Evolutionary conservation across 1,140 invertebrate species (phyloP).

Genomic region (Lucilia cuprina): DNA sequence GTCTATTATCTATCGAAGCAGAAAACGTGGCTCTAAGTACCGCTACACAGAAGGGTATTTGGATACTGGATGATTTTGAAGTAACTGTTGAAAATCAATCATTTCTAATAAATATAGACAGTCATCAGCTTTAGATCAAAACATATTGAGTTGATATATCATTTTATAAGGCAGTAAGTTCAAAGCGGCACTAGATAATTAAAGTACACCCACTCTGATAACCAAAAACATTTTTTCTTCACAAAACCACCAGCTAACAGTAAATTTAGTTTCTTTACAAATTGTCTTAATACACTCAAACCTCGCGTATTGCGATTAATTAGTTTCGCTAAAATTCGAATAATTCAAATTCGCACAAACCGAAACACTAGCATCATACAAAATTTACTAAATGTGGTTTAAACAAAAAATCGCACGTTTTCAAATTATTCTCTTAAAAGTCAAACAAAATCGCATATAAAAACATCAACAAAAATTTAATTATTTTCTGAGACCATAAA

Average conservation of each 20-base stretch:
- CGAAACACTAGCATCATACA: no score
- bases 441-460: no score
- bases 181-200: neutral
- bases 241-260: neutral
- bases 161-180: neutral
- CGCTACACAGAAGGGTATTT: neutral
- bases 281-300: neutral
- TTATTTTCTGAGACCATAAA: no score
- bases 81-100: neutral
- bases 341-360: no score
- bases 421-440: no score
- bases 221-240: neutral
- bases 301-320: no score
- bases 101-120: neutral
- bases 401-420: no score
- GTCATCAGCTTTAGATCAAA: neutral
- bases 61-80: neutral
- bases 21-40: neutral
- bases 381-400: no score
- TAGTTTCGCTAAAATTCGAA: no score
- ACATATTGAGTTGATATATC: neutral
- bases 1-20: neutral
- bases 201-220: neutral
- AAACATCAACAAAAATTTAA: no score
- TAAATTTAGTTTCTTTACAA: neutral